Conservation (phyloP, 2,888 invertebrate genomes). For the Ypsolopha sequella region DNA sequence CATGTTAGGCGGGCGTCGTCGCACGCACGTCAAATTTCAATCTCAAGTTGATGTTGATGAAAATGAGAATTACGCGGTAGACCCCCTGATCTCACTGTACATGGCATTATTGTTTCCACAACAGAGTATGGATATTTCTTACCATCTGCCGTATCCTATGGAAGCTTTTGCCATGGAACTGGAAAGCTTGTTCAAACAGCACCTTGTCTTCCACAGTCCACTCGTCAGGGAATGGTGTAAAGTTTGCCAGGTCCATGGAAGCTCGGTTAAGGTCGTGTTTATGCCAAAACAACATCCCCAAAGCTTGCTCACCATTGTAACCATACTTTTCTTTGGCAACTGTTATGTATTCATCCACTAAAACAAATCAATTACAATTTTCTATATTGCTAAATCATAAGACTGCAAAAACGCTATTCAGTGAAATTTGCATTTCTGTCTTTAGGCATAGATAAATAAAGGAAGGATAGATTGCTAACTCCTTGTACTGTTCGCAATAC, state of each 20-base stretch:
- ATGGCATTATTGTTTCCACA: no score
- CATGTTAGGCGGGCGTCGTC: no score
- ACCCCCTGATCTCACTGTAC: constrained; percentile 7
- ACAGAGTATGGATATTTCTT: constrained; percentile 19
- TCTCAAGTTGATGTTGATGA: no score
- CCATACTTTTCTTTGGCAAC: constrained; percentile 97
- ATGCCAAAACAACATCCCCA: constrained; percentile 99
- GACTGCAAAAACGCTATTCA: no score
- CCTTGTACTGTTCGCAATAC: no score
- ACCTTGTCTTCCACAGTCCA: constrained; percentile 99
- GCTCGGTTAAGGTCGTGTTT: constrained; percentile 95
- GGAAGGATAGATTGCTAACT: no score
- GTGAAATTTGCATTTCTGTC: no score
- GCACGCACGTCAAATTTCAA: no score
- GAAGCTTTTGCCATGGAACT: constrained; percentile 98
- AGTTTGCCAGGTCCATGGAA: constrained; percentile 93
- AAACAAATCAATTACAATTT: constrained; percentile 21
- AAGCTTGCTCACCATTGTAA: constrained; percentile 96
- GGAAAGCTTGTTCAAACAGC: constrained; percentile 97
- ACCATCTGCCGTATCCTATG: constrained; percentile 98
- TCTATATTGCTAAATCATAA: no score
- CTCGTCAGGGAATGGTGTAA: constrained; percentile 97
- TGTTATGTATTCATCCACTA: constrained; percentile 96
- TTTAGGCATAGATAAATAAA: no score
- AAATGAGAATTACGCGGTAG: no score